These are phyloP conservation scores for Probosciger aterrimus DNA, from an alignment of 2,113 vertebrate genomes.

Conservation along the genomic window DNA sequence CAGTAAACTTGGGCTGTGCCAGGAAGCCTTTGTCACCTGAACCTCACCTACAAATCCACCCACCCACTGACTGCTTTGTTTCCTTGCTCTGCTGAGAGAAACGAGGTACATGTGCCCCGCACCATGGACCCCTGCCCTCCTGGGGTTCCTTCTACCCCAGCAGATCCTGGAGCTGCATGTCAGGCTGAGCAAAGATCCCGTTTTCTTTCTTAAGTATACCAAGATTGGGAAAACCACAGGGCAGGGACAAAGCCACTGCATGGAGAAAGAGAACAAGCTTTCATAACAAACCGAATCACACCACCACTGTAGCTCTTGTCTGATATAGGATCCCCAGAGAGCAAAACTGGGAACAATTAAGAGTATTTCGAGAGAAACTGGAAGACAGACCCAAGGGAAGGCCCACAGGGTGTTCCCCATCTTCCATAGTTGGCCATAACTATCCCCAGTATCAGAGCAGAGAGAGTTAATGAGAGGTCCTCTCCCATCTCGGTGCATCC, in stretches of 20 bases:
- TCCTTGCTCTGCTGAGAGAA: not conserved
- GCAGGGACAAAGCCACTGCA: not conserved
- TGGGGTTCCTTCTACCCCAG: not conserved
- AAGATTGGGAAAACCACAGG: not conserved
- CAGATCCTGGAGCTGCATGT: not conserved
- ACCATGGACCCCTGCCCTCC: not conserved
- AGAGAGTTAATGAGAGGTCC: not conserved
- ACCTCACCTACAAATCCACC: not conserved
- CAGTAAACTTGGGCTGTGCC: not conserved
- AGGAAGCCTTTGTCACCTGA: not conserved
- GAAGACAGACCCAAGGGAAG: not conserved
- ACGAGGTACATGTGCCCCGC: accelerated
- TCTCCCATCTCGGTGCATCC: not conserved
- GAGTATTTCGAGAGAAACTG: not conserved
- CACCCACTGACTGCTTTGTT: not conserved
- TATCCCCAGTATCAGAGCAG: not conserved
- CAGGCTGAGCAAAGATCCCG: not conserved
- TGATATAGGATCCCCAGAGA: not conserved
- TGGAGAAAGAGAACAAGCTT: not conserved
- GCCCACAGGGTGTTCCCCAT: not conserved
- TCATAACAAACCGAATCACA: not conserved
- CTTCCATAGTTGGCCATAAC: not conserved
- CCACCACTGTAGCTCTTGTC: not conserved
- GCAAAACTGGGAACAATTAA: not conserved
- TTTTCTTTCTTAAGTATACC: not conserved